Percentiles rank a stretch among this genome's conserved stretches.
Evolutionary conservation across 2,888 invertebrate genomes (phyloP).

Genomic region (Diaprepes abbreviatus): DNA sequence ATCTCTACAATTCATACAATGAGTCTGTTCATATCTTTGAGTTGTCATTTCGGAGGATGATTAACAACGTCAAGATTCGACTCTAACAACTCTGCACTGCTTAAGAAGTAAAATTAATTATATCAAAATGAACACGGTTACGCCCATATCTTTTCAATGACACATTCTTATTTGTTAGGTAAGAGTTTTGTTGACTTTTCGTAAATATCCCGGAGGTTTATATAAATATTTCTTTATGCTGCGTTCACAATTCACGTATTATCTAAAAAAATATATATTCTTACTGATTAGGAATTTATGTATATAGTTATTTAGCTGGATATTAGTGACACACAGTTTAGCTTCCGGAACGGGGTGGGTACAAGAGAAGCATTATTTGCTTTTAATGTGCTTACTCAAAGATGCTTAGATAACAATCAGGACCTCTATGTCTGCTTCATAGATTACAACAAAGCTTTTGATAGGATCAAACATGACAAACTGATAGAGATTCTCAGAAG

Average conservation of each 20-base stretch:
- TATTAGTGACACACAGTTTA: too few relatives aligned
- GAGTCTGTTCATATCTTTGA: constrained; percentile 40
- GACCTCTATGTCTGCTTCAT: too few relatives aligned
- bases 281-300: too few relatives aligned
- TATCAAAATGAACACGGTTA: constrained; percentile 48
- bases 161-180: constrained; percentile 51
- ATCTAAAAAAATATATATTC: too few relatives aligned
- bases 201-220: constrained; percentile 4
- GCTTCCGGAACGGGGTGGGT: too few relatives aligned
- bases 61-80: constrained; percentile 34
- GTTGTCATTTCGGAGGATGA: constrained; percentile 41
- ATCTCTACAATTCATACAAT: constrained; percentile 44
- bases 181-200: constrained; percentile 20
- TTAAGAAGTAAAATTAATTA: constrained; percentile 52
- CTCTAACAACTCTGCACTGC: constrained; percentile 28
- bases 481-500: too few relatives aligned
- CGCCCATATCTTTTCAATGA: constrained; percentile 51
- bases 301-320: too few relatives aligned
- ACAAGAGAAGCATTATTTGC: too few relatives aligned
- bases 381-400: too few relatives aligned
- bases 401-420: too few relatives aligned
- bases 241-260: not conserved
- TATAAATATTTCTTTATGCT: not conserved
- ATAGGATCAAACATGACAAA: too few relatives aligned
- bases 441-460: too few relatives aligned